These are phyloP conservation scores for Ciona savignyi DNA, from an alignment of 23 tunicate species.

Conservation along the genomic window DNA sequence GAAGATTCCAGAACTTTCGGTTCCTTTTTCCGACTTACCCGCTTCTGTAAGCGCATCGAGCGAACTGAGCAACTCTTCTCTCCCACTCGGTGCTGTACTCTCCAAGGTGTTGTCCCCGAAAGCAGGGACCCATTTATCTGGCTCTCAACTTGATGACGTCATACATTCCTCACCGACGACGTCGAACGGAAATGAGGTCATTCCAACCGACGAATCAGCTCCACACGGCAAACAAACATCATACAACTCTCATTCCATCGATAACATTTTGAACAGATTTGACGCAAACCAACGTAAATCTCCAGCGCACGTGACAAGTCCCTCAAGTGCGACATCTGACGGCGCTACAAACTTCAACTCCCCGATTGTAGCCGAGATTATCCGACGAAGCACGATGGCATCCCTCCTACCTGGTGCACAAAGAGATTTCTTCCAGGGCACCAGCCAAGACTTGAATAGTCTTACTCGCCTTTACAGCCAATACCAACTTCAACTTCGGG, in stretches of 20 bases:
- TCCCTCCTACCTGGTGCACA: not conserved
- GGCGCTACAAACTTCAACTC: not conserved
- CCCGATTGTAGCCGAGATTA: not conserved
- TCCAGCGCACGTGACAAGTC: not conserved
- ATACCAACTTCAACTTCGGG: not conserved
- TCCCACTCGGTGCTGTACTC: not conserved
- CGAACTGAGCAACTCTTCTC: not conserved
- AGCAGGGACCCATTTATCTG: not conserved
- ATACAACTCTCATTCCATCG: not conserved
- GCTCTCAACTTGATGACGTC: not conserved
- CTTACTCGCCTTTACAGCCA: not conserved
- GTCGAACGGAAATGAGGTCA: not conserved
- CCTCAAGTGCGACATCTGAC: not conserved
- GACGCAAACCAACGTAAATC: not conserved
- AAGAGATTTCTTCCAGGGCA: not conserved
- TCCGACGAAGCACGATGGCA: not conserved
- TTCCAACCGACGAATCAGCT: not conserved
- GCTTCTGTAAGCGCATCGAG: no score
- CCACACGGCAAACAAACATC: not conserved
- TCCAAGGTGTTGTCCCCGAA: no score
- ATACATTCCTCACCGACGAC: not conserved
- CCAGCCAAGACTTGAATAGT: not conserved
- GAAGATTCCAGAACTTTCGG: not conserved
- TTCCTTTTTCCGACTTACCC: not conserved
- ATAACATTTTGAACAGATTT: not conserved